phyloP scores from a whole-genome alignment of 2,797 vertebrate genomes.

The Tapirus indicus region DNA sequence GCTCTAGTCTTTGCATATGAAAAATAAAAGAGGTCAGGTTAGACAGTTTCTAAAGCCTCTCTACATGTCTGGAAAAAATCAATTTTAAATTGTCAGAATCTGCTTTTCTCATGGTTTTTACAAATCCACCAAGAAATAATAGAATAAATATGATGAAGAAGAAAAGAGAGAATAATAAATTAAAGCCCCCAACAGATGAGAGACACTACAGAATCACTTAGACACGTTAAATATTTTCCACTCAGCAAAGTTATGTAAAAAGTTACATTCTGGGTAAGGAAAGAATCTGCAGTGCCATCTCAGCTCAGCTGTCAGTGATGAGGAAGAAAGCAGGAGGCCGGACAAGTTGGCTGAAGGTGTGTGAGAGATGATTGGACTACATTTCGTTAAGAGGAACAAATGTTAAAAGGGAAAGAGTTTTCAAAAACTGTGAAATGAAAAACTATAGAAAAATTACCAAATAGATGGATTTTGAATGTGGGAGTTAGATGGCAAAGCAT shows the following conservation, averaged over 20 bases:
- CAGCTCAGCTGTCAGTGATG: background rate
- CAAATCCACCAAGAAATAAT: background rate
- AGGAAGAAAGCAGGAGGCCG: accelerated
- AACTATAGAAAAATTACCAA: background rate
- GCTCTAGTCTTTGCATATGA: background rate
- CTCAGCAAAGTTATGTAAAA: background rate
- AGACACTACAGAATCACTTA: background rate
- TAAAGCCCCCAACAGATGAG: background rate
- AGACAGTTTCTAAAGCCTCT: background rate
- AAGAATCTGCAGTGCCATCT: background rate
- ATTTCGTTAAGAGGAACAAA: background rate
- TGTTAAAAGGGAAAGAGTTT: background rate
- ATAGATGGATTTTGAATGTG: background rate
- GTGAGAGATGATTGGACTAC: accelerated
- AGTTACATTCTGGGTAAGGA: background rate
- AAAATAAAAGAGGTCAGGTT: background rate
- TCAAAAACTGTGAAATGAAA: background rate
- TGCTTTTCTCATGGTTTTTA: background rate
- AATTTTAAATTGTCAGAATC: background rate
- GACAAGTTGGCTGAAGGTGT: background rate
- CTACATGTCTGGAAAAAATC: background rate
- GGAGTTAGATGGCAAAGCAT: background rate
- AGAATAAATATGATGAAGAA: background rate
- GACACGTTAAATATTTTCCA: background rate
- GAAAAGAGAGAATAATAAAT: background rate